Percentiles rank a stretch among this genome's conserved stretches.
Conservation (phyloP, 2,888 invertebrate genomes). For the Troides aeacus region DNA sequence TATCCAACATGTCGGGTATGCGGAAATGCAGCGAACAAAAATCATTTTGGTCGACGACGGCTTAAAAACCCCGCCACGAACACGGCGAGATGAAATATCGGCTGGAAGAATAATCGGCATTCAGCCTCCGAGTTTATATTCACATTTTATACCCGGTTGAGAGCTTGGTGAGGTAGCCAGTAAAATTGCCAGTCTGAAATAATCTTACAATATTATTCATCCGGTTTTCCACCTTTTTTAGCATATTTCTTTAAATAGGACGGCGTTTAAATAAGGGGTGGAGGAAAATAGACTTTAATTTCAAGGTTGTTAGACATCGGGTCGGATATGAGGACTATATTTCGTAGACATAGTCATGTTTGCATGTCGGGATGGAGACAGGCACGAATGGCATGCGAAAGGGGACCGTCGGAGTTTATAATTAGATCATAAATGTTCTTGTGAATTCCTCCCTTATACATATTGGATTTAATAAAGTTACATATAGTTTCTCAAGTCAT, state of each 20-base stretch:
- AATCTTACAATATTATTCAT: constrained; percentile 41
- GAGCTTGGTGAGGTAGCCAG: constrained; percentile 35
- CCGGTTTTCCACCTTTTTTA: constrained; percentile 19
- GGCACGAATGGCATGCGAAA: constrained; percentile 62
- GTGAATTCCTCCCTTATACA: constrained; percentile 50
- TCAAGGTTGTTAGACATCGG: constrained; percentile 17
- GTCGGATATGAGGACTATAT: constrained; percentile 32
- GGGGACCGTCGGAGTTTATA: constrained; percentile 53
- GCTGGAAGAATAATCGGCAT: constrained; percentile 12
- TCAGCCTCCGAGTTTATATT: constrained; percentile 49
- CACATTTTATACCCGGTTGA: constrained; percentile 53
- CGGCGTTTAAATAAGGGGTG: constrained; percentile 20
- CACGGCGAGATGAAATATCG: constrained; percentile 33
- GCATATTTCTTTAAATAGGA: constrained; percentile 30
- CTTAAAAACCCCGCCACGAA: constrained; percentile 32
- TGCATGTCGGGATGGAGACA: constrained; percentile 37
- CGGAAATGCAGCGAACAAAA: constrained; percentile 49
- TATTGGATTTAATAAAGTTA: constrained; percentile 38
- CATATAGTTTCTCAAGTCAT: constrained; percentile 2
- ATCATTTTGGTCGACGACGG: constrained; percentile 26
- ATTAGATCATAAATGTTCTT: constrained; percentile 61
- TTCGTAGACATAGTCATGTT: constrained; percentile 34
- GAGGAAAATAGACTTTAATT: constrained; percentile 14
- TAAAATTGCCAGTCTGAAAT: constrained; percentile 33
- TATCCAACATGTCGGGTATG: constrained; percentile 37